Percentiles rank a stretch among this genome's conserved stretches.
phyloP scores from a whole-genome alignment of 2,888 invertebrate genomes.

The Apamea anceps region DNA sequence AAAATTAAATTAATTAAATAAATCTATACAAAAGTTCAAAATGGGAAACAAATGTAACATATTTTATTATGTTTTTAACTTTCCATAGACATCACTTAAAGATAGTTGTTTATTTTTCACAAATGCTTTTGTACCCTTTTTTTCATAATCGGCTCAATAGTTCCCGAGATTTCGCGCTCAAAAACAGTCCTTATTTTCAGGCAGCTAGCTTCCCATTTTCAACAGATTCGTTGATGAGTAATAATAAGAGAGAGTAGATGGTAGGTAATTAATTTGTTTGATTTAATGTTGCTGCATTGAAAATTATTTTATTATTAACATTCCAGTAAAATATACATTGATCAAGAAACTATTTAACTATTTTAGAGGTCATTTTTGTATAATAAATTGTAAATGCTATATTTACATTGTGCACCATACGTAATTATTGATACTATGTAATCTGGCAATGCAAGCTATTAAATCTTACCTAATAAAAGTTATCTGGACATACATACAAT shows the following conservation, averaged over 20 bases:
- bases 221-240: constrained; percentile 33
- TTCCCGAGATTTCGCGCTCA: neutral
- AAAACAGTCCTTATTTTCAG: neutral
- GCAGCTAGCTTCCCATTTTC: constrained; percentile 36
- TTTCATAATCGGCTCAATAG: neutral
- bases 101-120: neutral
- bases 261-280: neutral
- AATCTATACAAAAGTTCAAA: constrained; percentile 18
- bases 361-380: neutral
- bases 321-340: constrained; percentile 16
- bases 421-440: neutral
- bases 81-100: constrained; percentile 16
- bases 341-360: neutral
- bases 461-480: neutral
- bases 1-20: constrained; percentile 9
- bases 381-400: constrained; percentile 7
- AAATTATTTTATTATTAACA: constrained; percentile 5
- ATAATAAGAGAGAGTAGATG: neutral
- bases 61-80: neutral
- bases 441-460: neutral
- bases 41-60: constrained; percentile 28
- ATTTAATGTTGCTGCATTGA: neutral
- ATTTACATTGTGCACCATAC: constrained; percentile 5
- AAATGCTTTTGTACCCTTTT: neutral
- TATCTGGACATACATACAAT: neutral